Evolutionary conservation across 1,140 invertebrate genomes (phyloP).

Genomic region (Aphis gossypii): DNA sequence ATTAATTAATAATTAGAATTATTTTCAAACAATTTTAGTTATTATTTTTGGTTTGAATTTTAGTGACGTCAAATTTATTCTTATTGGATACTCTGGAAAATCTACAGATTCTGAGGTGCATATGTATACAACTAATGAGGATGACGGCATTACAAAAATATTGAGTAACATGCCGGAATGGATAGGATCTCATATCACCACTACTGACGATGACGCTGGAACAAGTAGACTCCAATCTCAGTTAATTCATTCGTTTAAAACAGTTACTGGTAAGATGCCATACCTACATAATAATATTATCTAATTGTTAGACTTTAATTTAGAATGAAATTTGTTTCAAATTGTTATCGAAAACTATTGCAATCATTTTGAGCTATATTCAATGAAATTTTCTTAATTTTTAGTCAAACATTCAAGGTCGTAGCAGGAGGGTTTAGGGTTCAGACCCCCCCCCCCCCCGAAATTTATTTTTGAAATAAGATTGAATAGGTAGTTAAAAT

Average conservation of each 20-base stretch:
- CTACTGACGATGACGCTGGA: background rate
- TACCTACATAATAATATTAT: background rate
- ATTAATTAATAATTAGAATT: background rate
- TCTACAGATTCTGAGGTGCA: background rate
- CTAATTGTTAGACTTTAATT: too few species aligned
- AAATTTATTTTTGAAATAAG: too few species aligned
- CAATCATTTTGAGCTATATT: too few species aligned
- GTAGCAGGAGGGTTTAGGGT: too few species aligned
- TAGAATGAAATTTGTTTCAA: background rate
- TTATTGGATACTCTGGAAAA: conserved; percentile 33
- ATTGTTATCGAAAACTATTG: background rate
- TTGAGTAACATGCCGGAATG: background rate
- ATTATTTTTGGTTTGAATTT: background rate
- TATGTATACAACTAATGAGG: background rate
- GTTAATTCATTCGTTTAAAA: background rate
- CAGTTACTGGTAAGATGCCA: background rate
- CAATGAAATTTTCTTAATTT: too few species aligned
- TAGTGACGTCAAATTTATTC: background rate
- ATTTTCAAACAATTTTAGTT: background rate
- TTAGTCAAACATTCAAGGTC: too few species aligned
- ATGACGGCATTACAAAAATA: background rate
- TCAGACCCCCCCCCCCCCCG: too few species aligned
- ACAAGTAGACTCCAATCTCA: background rate
- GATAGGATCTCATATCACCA: background rate
- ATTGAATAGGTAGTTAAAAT: too few species aligned